Evolutionary conservation across 2,888 invertebrate species (phyloP).

Genomic region (Drosophila kanekoi): DNA sequence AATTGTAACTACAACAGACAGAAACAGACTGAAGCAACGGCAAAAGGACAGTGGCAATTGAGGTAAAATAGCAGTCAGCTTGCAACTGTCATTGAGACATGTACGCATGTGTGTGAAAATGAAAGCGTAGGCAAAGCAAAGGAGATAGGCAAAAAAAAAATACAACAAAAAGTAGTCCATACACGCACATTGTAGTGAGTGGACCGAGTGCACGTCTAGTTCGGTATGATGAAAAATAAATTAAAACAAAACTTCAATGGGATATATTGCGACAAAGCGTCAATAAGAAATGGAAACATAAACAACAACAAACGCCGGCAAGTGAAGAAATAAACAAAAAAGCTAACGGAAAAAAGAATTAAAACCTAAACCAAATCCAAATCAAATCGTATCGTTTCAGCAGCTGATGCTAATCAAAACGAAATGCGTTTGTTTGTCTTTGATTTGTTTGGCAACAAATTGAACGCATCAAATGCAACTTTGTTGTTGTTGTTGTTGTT

Average conservation of each 20-base stretch:
- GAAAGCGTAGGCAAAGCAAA: conserved; percentile 15
- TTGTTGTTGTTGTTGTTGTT: conserved; percentile 30
- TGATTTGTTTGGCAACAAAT: conserved; percentile 79
- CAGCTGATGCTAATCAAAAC: conserved; percentile 75
- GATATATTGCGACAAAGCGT: conserved; percentile 72
- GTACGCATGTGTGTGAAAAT: conserved; percentile 3
- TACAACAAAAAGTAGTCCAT: conserved; percentile 2
- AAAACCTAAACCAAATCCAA: conserved; percentile 53
- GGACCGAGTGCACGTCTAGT: conserved; percentile 20
- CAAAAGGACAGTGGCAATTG: conserved; percentile 21
- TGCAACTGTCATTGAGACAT: conserved; percentile 5
- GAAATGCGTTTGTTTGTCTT: conserved; percentile 60
- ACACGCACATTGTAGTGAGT: conserved; percentile 1
- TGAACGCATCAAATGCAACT: conserved; percentile 73
- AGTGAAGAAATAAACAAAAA: conserved; percentile 58
- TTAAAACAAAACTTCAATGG: conserved; percentile 61
- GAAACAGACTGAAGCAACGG: conserved; percentile 11
- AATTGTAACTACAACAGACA: conserved; percentile 25
- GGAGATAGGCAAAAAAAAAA: conserved; percentile 2
- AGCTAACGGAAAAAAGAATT: conserved; percentile 27
- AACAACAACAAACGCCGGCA: conserved; percentile 68
- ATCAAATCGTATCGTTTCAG: conserved; percentile 65
- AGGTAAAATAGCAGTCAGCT: conserved; percentile 32
- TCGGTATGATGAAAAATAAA: conserved; percentile 33
- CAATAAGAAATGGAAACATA: conserved; percentile 56